A percentile compares a stretch with the other conserved stretches of the same genome.
phyloP scores from a whole-genome alignment of 2,113 vertebrate genomes.

The Salvelinus sp. region DNA sequence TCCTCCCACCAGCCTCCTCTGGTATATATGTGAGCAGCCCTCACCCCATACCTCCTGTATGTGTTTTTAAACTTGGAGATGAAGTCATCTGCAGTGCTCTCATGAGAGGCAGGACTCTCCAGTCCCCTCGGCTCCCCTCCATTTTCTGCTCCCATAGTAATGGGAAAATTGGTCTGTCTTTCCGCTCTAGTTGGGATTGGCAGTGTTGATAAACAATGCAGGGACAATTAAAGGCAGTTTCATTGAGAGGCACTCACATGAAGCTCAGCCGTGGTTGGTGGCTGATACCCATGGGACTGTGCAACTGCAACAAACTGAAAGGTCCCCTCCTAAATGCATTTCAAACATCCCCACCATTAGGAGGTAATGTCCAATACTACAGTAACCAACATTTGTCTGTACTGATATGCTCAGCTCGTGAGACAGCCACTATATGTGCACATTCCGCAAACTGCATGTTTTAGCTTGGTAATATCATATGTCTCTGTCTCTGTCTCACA shows the following conservation, averaged over 20 bases:
- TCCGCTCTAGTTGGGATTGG: slow-evolving; percentile 75
- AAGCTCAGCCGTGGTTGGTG: slow-evolving; percentile 53
- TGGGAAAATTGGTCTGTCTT: slow-evolving; percentile 73
- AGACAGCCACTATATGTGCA: neutral
- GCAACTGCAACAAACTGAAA: slow-evolving; percentile 2
- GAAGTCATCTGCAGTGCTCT: slow-evolving; percentile 71
- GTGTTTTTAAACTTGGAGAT: slow-evolving; percentile 69
- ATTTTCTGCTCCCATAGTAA: slow-evolving; percentile 64
- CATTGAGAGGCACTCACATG: slow-evolving; percentile 61
- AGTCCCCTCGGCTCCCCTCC: slow-evolving; percentile 51
- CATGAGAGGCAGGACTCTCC: slow-evolving; percentile 62
- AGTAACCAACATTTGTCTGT: no score
- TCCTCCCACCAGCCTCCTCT: no score
- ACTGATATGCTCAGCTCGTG: neutral
- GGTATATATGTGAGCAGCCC: slow-evolving; percentile 1
- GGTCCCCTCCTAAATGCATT: neutral
- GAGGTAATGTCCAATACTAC: neutral
- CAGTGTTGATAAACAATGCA: slow-evolving; percentile 67
- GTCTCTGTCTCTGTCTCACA: neutral
- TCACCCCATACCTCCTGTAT: slow-evolving; percentile 55
- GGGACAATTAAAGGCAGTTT: slow-evolving; percentile 72
- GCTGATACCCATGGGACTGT: slow-evolving; percentile 38
- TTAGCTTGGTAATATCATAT: neutral
- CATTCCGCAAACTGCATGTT: neutral
- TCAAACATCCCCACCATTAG: slow-evolving; percentile 20